Percentiles rank a stretch among this genome's conserved stretches.
These are phyloP conservation scores for Cotesia vestalis DNA, from an alignment of 1,140 invertebrate genomes.

Conservation along the genomic window DNA sequence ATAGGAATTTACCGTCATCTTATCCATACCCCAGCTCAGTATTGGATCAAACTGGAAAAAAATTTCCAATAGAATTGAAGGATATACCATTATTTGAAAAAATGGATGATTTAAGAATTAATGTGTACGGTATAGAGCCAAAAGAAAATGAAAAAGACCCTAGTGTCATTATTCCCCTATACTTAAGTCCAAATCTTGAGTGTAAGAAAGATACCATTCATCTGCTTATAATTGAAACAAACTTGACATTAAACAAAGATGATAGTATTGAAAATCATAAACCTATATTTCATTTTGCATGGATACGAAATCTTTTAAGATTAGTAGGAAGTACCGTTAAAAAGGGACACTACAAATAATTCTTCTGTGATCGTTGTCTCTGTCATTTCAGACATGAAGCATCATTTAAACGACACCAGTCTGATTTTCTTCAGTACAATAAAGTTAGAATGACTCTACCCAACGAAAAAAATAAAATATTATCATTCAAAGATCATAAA, in stretches of 20 bases:
- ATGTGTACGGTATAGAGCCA: no score
- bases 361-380: slow-evolving; percentile 22
- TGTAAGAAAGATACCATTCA: no score
- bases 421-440: background rate
- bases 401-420: slow-evolving; percentile 5
- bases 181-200: no score
- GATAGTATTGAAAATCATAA: background rate
- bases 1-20: no score
- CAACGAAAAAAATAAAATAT: slow-evolving; percentile 4
- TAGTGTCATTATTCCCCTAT: no score
- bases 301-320: slow-evolving; percentile 20
- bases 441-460: slow-evolving; percentile 14
- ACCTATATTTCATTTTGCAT: slow-evolving; percentile 16
- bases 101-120: no score
- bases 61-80: no score
- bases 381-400: background rate
- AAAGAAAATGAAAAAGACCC: no score
- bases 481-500: background rate
- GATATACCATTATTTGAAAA: no score
- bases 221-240: no score
- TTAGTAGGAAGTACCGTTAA: background rate
- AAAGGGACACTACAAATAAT: background rate
- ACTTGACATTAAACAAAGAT: background rate
- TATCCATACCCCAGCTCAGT: no score
- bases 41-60: no score